Evolutionary conservation across 2,888 invertebrate species (phyloP).

Genomic region (Lasioglossum marginatum): DNA sequence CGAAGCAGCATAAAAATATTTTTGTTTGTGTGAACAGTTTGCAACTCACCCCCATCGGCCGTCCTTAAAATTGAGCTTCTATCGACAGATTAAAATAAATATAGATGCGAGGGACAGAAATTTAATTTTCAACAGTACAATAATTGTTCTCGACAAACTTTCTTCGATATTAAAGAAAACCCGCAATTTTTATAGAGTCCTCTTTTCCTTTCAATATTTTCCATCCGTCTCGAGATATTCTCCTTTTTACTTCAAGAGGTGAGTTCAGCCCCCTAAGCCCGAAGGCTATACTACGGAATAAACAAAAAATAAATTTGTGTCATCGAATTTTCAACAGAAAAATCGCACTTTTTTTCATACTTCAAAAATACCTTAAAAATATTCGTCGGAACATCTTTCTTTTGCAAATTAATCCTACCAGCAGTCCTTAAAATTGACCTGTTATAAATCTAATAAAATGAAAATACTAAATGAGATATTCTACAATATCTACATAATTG

Average conservation of each 20-base stretch:
- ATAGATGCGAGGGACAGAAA: no score
- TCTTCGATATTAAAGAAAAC: neutral
- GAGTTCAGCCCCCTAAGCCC: neutral
- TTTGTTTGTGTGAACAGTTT: neutral
- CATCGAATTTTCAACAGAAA: neutral
- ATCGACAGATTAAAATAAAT: no score
- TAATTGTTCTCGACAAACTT: neutral
- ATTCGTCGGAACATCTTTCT: neutral
- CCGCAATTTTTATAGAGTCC: neutral
- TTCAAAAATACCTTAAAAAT: neutral
- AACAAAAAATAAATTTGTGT: neutral
- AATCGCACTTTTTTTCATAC: neutral
- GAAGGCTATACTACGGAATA: neutral
- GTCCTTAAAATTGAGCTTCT: no score
- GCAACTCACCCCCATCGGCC: no score
- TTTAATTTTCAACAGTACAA: no score
- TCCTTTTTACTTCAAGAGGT: neutral
- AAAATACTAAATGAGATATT: neutral
- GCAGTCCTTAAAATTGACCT: no score
- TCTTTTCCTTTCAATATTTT: neutral
- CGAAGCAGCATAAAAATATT: neutral
- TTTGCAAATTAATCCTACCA: neutral
- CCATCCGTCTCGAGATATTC: conserved; percentile 6
- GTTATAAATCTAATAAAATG: neutral
- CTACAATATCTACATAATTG: neutral